A percentile compares a stretch with the other conserved stretches of the same genome.
These are phyloP conservation scores for Aldabrachelys gigantea DNA, from an alignment of 2,113 vertebrate genomes.

Conservation along the genomic window DNA sequence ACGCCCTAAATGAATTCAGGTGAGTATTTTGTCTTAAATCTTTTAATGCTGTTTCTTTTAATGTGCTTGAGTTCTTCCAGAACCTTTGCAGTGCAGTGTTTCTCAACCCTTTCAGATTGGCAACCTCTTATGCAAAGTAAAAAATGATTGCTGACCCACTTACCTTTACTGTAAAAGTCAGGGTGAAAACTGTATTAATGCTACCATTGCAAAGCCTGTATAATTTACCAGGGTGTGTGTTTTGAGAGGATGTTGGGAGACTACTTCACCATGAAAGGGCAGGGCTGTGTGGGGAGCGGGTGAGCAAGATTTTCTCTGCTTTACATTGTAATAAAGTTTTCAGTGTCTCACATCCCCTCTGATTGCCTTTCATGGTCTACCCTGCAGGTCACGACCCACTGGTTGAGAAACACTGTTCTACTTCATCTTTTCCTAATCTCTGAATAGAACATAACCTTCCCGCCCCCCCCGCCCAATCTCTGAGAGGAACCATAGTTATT, in stretches of 20 bases:
- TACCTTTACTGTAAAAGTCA: background rate
- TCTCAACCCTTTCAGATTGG: background rate
- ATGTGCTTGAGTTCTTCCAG: background rate
- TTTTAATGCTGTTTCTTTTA: background rate
- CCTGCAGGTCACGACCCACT: background rate
- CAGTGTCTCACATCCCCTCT: background rate
- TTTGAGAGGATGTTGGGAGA: background rate
- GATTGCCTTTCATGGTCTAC: accelerated
- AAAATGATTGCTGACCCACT: background rate
- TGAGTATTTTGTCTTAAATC: constrained; percentile 65
- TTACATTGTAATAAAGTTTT: background rate
- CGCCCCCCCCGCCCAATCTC: too few species aligned
- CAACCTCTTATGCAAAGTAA: background rate
- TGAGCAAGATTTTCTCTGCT: background rate
- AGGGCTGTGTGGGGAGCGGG: background rate
- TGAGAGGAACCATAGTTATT: background rate
- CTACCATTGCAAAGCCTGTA: background rate
- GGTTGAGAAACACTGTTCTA: background rate
- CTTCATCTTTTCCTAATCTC: background rate
- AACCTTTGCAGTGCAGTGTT: background rate
- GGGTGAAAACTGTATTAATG: background rate
- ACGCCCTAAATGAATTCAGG: constrained; percentile 98
- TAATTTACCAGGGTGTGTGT: background rate
- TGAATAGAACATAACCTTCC: constrained; percentile 5
- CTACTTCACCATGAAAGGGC: background rate